Conservation (phyloP, 2,797 vertebrate genomes). For the Sardinella longiceps region DNA sequence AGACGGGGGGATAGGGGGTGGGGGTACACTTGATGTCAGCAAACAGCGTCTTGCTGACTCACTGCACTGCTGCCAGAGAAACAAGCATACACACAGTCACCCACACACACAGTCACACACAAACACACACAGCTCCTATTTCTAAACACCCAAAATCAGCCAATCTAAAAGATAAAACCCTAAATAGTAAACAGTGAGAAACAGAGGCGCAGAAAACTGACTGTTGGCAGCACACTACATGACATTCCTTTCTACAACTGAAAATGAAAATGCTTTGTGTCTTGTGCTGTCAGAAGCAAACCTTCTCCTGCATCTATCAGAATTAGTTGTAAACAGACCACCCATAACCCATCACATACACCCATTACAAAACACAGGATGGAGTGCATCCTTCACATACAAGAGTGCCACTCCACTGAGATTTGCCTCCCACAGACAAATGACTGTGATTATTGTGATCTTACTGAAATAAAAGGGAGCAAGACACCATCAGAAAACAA, state of each 20-base stretch:
- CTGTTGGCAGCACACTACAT: not conserved
- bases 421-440: not conserved
- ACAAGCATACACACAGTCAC: not conserved
- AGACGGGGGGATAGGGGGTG: not conserved
- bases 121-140: not conserved
- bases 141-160: not conserved
- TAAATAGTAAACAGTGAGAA: not conserved
- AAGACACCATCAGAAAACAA: not conserved
- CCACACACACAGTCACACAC: not conserved
- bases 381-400: not conserved
- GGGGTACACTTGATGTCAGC: not conserved
- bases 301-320: not conserved
- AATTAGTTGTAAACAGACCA: not conserved
- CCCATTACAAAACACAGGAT: not conserved
- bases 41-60: constrained; percentile 27
- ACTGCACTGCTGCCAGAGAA: not conserved
- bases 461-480: not conserved
- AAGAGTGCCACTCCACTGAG: not conserved
- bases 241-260: not conserved
- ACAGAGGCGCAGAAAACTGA: not conserved
- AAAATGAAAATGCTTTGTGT: not conserved
- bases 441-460: not conserved
- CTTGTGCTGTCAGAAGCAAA: not conserved
- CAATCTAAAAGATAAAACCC: not conserved
- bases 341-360: not conserved